Base-by-base conservation (phyloP, 2,888 invertebrate genomes). In the Ditula angustiorana region DNA sequence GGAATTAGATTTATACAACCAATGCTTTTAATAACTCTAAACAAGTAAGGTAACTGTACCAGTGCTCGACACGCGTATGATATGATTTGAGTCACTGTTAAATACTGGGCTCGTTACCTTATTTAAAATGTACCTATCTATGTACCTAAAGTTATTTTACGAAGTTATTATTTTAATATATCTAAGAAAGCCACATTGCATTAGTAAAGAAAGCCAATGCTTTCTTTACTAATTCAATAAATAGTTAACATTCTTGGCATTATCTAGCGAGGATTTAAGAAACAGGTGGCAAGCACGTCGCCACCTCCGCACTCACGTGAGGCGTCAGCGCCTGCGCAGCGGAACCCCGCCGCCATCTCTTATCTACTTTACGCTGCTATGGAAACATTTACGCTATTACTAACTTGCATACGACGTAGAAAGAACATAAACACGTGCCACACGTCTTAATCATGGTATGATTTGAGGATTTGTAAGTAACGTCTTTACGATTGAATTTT, bases 371-470 rank as follows among this genome's bases (percentile, higher is more conserved):
- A 49, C 26, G 24, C 24, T 19, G 24, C 24, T 26, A 49, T 24
- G 23, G 49, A 49, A 23, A 16, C 24, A 24, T 49, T 5, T 19
- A 16, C 19, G 41, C 41, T 41, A 41, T 41, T 19, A 41, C 41
- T 10, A 19, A 41, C 19, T 19, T 19, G 47, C 24, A 47, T 24
- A 46, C 46, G 46, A 46, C 57, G 56, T 82, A 83, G 86, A 82
- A 82, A 78, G 83, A 78, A 82, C 80, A 81, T 78, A 85, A 86
- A 86, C 81, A 78, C 76, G 85, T 81, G 74, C 68, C 79, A 80
- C 82, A 79, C 76, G 67, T 80, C 81, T 19, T 16, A 41, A 2
- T 30, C 8, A 7, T 30, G n/a, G n/a, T n/a, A n/a, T n/a, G n/a
- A n/a, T n/a, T n/a, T n/a, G n/a, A n/a, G n/a, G n/a, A n/a, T n/a